Evolutionary conservation across 2,888 invertebrate species (phyloP).

Genomic region (Rhodophaea formosa): DNA sequence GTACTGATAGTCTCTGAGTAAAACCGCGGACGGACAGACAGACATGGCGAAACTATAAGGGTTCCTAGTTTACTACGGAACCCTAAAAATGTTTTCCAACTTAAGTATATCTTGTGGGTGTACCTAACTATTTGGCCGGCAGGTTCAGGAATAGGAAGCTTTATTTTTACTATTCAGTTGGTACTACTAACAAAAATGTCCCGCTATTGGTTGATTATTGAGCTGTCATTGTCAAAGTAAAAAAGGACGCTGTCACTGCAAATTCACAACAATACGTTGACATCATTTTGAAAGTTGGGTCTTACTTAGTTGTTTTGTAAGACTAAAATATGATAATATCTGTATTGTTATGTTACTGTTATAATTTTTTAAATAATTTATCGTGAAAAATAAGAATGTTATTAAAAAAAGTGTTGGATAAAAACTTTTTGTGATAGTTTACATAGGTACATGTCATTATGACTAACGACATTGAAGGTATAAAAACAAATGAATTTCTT

Average conservation of each 20-base stretch:
- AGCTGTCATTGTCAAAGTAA: neutral
- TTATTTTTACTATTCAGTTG: too few relatives aligned
- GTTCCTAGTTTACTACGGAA: too few relatives aligned
- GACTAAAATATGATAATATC: neutral
- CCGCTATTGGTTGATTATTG: too few relatives aligned
- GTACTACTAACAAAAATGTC: too few relatives aligned
- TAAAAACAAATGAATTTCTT: conserved; percentile 75
- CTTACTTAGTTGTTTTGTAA: neutral
- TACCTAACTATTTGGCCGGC: too few relatives aligned
- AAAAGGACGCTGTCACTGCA: neutral
- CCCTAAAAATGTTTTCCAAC: too few relatives aligned
- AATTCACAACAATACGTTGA: neutral
- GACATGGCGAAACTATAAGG: too few relatives aligned
- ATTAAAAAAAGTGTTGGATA: neutral
- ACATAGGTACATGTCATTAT: conserved; percentile 51
- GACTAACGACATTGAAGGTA: conserved; percentile 63
- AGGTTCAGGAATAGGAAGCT: too few relatives aligned
- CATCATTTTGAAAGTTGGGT: neutral
- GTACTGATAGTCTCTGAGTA: too few relatives aligned
- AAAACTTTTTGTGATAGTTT: conserved; percentile 1
- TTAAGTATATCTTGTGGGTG: too few relatives aligned
- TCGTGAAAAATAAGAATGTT: neutral
- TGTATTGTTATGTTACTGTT: neutral
- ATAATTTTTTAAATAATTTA: neutral
- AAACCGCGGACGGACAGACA: too few relatives aligned